Percentiles rank a stretch among this genome's conserved stretches.
phyloP scores from a whole-genome alignment of 2,888 invertebrate species.

The Synanthedon tipuliformis region DNA sequence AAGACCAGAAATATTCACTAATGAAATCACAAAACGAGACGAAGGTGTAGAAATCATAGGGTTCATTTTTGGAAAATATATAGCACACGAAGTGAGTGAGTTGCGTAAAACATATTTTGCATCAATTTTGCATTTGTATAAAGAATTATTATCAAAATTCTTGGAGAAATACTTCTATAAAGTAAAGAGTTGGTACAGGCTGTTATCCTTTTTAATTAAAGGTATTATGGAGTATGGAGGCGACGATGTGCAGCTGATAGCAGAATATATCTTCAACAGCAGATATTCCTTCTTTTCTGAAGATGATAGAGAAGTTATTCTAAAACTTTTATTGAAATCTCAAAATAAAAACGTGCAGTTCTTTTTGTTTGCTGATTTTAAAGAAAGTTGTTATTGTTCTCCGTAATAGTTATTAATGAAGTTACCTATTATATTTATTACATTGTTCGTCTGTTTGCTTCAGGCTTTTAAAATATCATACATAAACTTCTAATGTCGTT shows the following conservation, averaged over 20 bases:
- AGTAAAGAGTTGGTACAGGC: conserved; percentile 4
- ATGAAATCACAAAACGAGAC: conserved; percentile 13
- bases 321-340: not conserved
- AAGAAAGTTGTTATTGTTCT: not conserved
- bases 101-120: conserved; percentile 25
- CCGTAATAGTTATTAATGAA: too few relatives aligned
- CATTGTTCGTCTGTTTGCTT: too few relatives aligned
- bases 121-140: conserved; percentile 29
- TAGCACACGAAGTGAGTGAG: conserved; percentile 24
- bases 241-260: not conserved
- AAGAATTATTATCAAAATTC: conserved; percentile 13
- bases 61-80: conserved; percentile 25
- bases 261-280: not conserved
- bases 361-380: not conserved
- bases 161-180: conserved; percentile 11
- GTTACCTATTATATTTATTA: too few relatives aligned
- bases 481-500: too few relatives aligned
- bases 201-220: conserved; percentile 4
- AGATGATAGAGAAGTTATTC: not conserved
- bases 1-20: conserved; percentile 21
- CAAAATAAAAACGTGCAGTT: not conserved
- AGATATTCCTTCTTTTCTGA: not conserved
- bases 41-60: conserved; percentile 29
- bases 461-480: too few relatives aligned
- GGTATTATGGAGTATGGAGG: not conserved